A percentile compares a stretch with the other conserved stretches of the same genome.
phyloP scores from a whole-genome alignment of 1,140 invertebrate species.

The Linepithema humile region DNA sequence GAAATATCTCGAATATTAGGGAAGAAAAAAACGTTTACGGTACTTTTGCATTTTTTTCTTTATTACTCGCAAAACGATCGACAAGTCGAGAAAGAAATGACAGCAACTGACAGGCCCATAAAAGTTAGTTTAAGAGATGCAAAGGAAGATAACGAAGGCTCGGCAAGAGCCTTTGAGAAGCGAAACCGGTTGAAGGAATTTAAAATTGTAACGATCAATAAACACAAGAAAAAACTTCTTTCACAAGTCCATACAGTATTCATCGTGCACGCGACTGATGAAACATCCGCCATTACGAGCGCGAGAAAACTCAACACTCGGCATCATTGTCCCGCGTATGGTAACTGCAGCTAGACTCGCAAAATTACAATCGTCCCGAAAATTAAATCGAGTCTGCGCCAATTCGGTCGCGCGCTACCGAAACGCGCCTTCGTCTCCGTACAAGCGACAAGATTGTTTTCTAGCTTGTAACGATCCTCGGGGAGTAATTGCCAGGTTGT shows the following conservation, averaged over 20 bases:
- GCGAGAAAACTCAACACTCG: neutral
- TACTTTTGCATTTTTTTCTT: no score
- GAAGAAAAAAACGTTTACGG: neutral
- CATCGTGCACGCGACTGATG: neutral
- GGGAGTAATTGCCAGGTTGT: slow-evolving; percentile 80
- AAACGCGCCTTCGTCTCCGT: slow-evolving; percentile 45
- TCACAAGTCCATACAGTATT: neutral
- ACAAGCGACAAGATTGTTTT: slow-evolving; percentile 77
- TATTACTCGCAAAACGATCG: neutral
- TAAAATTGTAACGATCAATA: slow-evolving; percentile 27
- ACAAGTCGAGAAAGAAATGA: slow-evolving; percentile 1
- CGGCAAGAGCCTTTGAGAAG: no score
- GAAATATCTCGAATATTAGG: neutral
- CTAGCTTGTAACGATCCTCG: slow-evolving; percentile 75
- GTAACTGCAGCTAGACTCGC: slow-evolving; percentile 7
- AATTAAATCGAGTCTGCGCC: slow-evolving; percentile 43
- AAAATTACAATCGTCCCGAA: slow-evolving; percentile 45
- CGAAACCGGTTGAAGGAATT: neutral
- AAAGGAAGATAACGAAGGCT: neutral
- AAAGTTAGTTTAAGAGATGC: slow-evolving; percentile 3
- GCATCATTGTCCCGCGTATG: neutral
- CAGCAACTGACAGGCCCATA: neutral
- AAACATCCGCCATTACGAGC: slow-evolving; percentile 4
- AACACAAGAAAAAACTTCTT: neutral
- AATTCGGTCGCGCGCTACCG: slow-evolving; percentile 8